Conservation (phyloP, 2,797 vertebrate species). For the Enteromius radiatus region DNA sequence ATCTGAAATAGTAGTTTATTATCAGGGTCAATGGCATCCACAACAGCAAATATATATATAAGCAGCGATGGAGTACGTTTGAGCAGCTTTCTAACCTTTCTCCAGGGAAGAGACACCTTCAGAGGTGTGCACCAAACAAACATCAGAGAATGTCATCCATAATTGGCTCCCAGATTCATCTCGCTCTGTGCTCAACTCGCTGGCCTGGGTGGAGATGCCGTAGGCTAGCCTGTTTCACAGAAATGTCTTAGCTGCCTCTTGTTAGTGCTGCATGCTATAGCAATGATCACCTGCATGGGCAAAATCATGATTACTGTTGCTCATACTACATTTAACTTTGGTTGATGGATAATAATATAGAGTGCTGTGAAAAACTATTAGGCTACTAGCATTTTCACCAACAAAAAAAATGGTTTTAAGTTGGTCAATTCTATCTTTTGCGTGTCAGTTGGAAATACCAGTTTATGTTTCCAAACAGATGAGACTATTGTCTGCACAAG, state of each 20-base stretch:
- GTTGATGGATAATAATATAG: neutral
- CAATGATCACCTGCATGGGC: neutral
- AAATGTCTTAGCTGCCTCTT: conserved; percentile 22
- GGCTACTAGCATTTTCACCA: no score
- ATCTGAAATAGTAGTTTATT: conserved; percentile 20
- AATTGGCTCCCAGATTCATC: conserved; percentile 58
- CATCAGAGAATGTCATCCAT: conserved; percentile 57
- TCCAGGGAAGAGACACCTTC: conserved; percentile 22
- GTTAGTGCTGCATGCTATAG: neutral
- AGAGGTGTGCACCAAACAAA: conserved; percentile 42
- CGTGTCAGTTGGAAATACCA: no score
- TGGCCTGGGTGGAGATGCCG: conserved; percentile 1
- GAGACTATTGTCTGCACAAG: no score
- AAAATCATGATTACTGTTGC: neutral
- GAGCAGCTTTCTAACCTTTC: conserved; percentile 35
- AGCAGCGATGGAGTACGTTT: conserved; percentile 13
- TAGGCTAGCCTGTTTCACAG: conserved; percentile 27
- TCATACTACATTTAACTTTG: neutral
- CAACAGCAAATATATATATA: conserved; percentile 17
- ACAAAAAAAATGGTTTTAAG: no score
- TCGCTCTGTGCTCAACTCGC: conserved; percentile 8
- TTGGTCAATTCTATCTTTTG: no score
- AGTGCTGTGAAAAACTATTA: no score
- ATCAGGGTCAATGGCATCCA: conserved; percentile 18
- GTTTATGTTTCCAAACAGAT: no score